These are phyloP conservation scores for Ascaphus truei DNA, from an alignment of 2,113 vertebrate species.

Conservation along the genomic window DNA sequence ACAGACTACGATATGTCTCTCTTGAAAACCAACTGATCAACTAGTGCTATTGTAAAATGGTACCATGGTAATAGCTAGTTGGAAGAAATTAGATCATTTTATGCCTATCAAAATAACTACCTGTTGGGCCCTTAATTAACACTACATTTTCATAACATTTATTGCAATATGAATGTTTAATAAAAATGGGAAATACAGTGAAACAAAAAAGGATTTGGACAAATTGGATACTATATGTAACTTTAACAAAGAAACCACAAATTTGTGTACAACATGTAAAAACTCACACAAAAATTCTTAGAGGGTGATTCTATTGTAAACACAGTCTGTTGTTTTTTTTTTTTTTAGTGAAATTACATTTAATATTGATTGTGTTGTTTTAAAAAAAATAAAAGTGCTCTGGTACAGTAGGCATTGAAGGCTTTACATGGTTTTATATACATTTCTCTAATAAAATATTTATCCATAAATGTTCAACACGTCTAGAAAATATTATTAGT, in stretches of 20 bases:
- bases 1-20: conserved; percentile 16
- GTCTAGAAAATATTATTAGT: neutral
- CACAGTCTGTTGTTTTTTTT: too few species aligned
- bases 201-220: conserved; percentile 17
- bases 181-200: conserved; percentile 20
- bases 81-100: conserved; percentile 36
- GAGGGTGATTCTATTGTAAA: too few species aligned
- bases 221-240: conserved; percentile 19
- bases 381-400: neutral
- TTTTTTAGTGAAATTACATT: too few species aligned
- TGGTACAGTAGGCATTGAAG: neutral
- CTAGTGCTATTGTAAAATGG: conserved; percentile 22
- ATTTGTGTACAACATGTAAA: neutral
- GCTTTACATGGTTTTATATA: conserved; percentile 13
- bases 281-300: too few species aligned
- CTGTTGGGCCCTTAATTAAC: conserved; percentile 30
- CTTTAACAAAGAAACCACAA: neutral
- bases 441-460: conserved; percentile 5
- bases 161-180: conserved; percentile 18
- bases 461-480: conserved; percentile 4
- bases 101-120: conserved; percentile 30
- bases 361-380: too few species aligned
- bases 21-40: neutral
- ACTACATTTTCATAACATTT: conserved; percentile 19
- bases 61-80: conserved; percentile 16